Evolutionary conservation across 1,140 invertebrate genomes (phyloP).

Genomic region (Arion vulgaris): DNA sequence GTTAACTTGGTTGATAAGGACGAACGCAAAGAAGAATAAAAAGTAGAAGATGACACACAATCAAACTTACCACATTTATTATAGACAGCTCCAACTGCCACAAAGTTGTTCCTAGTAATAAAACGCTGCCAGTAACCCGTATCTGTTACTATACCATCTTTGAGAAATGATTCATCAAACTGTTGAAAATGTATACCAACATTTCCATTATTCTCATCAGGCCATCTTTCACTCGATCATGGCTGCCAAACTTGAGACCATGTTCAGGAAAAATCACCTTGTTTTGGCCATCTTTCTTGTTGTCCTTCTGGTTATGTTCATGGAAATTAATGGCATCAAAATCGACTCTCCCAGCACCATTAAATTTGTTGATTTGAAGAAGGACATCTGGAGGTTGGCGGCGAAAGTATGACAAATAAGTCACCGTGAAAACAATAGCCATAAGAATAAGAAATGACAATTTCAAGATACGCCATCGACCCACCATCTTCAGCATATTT

Average conservation of each 20-base stretch:
- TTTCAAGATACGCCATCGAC: neutral
- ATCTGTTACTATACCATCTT: neutral
- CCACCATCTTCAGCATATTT: too few relatives aligned
- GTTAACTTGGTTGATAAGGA: too few relatives aligned
- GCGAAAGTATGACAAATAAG: constrained; percentile 42
- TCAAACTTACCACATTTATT: constrained; percentile 39
- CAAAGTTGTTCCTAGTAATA: constrained; percentile 20
- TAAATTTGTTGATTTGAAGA: constrained; percentile 33
- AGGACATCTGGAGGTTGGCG: constrained; percentile 42
- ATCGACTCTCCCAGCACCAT: neutral
- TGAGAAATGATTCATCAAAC: neutral
- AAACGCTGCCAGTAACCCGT: constrained; percentile 32
- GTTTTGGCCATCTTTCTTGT: neutral
- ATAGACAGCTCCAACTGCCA: constrained; percentile 32
- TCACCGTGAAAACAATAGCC: neutral
- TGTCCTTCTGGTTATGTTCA: neutral
- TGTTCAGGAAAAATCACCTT: neutral
- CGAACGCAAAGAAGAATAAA: too few relatives aligned
- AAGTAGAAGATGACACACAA: too few relatives aligned
- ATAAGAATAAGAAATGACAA: constrained; percentile 13
- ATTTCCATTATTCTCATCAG: too few relatives aligned
- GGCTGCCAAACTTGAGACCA: neutral
- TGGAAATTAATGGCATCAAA: constrained; percentile 14
- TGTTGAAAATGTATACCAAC: neutral
- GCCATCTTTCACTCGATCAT: too few relatives aligned